Evolutionary conservation across 2,797 vertebrate species (phyloP).

Genomic region (Brotula barbata): DNA sequence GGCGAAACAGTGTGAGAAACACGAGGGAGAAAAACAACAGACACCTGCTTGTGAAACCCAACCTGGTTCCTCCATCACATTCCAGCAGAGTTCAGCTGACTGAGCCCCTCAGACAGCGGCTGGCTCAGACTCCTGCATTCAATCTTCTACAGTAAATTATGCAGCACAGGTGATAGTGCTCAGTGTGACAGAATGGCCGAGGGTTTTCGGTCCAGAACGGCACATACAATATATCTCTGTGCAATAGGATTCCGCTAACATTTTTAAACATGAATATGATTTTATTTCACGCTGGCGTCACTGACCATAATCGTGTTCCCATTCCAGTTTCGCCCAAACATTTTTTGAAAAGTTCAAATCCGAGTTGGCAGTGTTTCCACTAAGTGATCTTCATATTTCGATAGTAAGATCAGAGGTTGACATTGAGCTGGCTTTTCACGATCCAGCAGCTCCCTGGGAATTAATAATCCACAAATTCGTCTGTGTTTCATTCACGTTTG

Average conservation of each 20-base stretch:
- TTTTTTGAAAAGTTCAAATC: too few relatives aligned
- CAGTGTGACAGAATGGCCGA: conserved; percentile 3
- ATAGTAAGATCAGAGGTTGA: too few relatives aligned
- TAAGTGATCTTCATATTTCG: too few relatives aligned
- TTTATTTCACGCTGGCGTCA: too few relatives aligned
- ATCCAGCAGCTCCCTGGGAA: too few relatives aligned
- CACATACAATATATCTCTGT: background rate
- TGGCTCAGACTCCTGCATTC: conserved; percentile 33
- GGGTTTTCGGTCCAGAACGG: background rate
- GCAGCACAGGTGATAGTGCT: background rate
- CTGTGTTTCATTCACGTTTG: too few relatives aligned
- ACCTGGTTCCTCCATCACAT: conserved; percentile 81
- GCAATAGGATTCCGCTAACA: background rate
- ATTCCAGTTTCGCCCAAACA: too few relatives aligned
- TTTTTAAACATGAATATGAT: background rate
- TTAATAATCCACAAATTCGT: too few relatives aligned
- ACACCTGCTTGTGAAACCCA: conserved; percentile 87
- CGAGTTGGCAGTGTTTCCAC: too few relatives aligned
- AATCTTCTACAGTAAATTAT: conserved; percentile 31
- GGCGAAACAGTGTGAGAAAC: conserved; percentile 70
- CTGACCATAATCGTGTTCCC: too few relatives aligned
- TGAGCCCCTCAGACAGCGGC: conserved; percentile 51
- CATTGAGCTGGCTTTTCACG: too few relatives aligned
- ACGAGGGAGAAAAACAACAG: conserved; percentile 66
- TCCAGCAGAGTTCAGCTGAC: conserved; percentile 70